Conservation (phyloP, 2,797 vertebrate species). For the Lepus townsendii region DNA sequence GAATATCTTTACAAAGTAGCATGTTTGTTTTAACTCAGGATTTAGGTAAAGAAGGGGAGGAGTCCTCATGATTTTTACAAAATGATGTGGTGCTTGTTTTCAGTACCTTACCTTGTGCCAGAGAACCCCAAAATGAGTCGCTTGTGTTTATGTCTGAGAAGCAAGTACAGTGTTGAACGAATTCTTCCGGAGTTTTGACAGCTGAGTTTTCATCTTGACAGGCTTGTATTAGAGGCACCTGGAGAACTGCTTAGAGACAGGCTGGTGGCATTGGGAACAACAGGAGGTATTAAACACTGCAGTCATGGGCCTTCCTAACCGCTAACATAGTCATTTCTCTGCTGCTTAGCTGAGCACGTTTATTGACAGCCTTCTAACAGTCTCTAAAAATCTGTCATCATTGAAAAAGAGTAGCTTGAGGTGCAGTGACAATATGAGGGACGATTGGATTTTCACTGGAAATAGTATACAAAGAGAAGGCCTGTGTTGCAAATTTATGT, state of each 20-base stretch:
- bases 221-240: constrained; percentile 57
- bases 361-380: constrained; percentile 55
- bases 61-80: not conserved
- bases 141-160: constrained; percentile 24
- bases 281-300: constrained; percentile 58
- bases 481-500: not conserved
- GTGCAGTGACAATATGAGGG: constrained; percentile 24
- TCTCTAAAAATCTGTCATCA: not conserved
- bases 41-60: constrained; percentile 21
- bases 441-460: not conserved
- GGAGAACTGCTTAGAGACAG: constrained; percentile 63
- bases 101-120: constrained; percentile 18
- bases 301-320: constrained; percentile 65
- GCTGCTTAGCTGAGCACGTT: constrained; percentile 56
- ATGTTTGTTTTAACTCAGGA: not conserved
- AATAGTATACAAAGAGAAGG: constrained; percentile 8
- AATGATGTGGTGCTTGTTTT: constrained; percentile 40
- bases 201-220: constrained; percentile 15
- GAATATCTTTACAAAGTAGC: not conserved
- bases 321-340: constrained; percentile 69
- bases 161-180: not conserved
- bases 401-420: constrained; percentile 9
- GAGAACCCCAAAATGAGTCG: not conserved
- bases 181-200: not conserved
- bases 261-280: constrained; percentile 55